Evolutionary conservation across 2,797 vertebrate species (phyloP).

Genomic region (Telmatherina bonti): DNA sequence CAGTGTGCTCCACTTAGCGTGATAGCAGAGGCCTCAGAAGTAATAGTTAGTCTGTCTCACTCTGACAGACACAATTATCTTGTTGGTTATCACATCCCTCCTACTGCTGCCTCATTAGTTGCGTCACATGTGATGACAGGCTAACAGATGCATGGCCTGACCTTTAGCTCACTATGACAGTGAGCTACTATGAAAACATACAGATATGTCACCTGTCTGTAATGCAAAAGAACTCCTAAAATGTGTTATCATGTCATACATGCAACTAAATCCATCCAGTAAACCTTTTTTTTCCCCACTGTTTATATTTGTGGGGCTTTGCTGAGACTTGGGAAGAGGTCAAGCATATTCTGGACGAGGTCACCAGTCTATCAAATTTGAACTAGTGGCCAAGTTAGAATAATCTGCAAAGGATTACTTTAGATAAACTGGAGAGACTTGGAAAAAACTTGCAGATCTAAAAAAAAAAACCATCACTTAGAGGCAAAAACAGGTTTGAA

Average conservation of each 20-base stretch:
- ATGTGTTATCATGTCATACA: not conserved
- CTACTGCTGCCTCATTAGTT: conserved; percentile 44
- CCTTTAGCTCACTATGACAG: conserved; percentile 14
- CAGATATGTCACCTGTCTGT: conserved; percentile 14
- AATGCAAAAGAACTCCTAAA: conserved; percentile 5
- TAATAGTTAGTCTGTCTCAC: not conserved
- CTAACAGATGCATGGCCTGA: conserved; percentile 42
- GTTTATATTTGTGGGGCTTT: not conserved
- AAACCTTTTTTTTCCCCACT: not conserved
- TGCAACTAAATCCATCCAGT: no score
- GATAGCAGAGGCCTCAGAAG: not conserved
- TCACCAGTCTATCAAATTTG: no score
- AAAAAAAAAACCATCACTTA: not conserved
- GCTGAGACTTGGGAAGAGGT: no score
- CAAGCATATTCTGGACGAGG: no score
- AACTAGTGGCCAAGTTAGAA: no score
- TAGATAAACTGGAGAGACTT: no score
- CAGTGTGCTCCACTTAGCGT: not conserved
- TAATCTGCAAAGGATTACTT: no score
- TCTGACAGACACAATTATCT: conserved; percentile 57
- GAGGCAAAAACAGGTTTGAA: not conserved
- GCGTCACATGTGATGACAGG: conserved; percentile 42
- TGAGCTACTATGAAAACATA: conserved; percentile 40
- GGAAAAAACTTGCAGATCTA: no score
- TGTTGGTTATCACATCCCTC: conserved; percentile 52